A percentile compares a stretch with the other conserved stretches of the same genome.
Evolutionary conservation across 2,113 vertebrate genomes (phyloP).

Genomic region (Corapipo altera): DNA sequence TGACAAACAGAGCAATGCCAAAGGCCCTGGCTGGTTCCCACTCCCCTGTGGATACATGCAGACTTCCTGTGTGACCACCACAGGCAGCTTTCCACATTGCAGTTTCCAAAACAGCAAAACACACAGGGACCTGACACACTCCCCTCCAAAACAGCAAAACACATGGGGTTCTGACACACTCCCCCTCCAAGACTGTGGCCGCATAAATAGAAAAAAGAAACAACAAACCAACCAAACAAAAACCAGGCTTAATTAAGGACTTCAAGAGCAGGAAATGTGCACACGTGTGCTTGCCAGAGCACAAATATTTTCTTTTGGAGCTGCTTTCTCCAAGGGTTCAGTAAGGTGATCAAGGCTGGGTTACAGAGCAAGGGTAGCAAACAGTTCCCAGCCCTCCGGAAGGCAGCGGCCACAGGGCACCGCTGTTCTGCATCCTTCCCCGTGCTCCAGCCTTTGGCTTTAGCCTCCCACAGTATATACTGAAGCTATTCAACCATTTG

Average conservation of each 20-base stretch:
- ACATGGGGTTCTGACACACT: not conserved
- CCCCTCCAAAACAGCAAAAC: not conserved
- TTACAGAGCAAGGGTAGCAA: not conserved
- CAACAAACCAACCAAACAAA: not conserved
- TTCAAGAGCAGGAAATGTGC: conserved; percentile 40
- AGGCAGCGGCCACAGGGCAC: conserved; percentile 40
- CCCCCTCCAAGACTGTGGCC: not conserved
- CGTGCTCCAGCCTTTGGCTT: conserved; percentile 43
- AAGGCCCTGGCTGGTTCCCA: not conserved
- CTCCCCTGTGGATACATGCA: not conserved
- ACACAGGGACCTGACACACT: not conserved
- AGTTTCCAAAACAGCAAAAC: not conserved
- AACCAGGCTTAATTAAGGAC: not conserved
- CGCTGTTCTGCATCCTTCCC: conserved; percentile 41
- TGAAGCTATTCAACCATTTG: conserved; percentile 69
- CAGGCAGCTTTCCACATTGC: not conserved
- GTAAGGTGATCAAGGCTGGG: conserved; percentile 14
- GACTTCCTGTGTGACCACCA: not conserved
- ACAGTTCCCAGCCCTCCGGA: conserved; percentile 43
- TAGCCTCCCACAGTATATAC: conserved; percentile 48
- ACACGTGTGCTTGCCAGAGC: conserved; percentile 14
- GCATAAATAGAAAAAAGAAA: not conserved
- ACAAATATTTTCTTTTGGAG: conserved; percentile 45
- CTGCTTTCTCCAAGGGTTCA: conserved; percentile 36
- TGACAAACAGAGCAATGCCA: not conserved